Conservation (phyloP, 2,797 vertebrate species). For the Lutjanus campechanus region DNA sequence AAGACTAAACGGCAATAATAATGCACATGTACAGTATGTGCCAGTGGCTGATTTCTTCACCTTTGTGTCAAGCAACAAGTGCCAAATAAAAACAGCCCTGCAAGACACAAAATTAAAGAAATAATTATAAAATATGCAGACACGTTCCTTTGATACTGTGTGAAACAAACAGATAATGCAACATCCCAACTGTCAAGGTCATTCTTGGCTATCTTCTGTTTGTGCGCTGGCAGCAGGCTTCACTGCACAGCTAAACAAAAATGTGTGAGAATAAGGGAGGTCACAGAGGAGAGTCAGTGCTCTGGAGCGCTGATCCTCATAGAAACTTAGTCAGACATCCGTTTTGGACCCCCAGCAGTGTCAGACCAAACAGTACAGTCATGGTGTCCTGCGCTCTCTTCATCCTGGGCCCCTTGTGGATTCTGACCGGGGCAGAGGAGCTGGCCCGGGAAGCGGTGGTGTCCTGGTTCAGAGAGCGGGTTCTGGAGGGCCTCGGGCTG, state of each 20-base stretch:
- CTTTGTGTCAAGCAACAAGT: background rate
- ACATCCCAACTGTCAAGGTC: constrained; percentile 64
- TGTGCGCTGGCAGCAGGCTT: constrained; percentile 30
- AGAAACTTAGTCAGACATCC: background rate
- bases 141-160: constrained; percentile 5
- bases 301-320: background rate
- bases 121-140: background rate
- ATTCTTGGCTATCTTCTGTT: constrained; percentile 40
- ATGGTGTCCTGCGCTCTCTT: constrained; percentile 59
- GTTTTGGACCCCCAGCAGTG: background rate
- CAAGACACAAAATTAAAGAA: background rate
- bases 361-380: background rate
- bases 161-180: constrained; percentile 47
- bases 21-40: background rate
- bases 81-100: background rate
- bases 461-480: constrained; percentile 75
- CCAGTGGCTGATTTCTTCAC: background rate
- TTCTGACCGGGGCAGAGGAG: constrained; percentile 55
- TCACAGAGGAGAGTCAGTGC: background rate
- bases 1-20: background rate
- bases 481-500: constrained; percentile 80
- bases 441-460: constrained; percentile 68
- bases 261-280: constrained; percentile 29
- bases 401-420: constrained; percentile 61
- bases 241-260: constrained; percentile 41